These are phyloP conservation scores for Ceyx cyanopectus DNA, from an alignment of 2,113 vertebrate species.

Conservation along the genomic window DNA sequence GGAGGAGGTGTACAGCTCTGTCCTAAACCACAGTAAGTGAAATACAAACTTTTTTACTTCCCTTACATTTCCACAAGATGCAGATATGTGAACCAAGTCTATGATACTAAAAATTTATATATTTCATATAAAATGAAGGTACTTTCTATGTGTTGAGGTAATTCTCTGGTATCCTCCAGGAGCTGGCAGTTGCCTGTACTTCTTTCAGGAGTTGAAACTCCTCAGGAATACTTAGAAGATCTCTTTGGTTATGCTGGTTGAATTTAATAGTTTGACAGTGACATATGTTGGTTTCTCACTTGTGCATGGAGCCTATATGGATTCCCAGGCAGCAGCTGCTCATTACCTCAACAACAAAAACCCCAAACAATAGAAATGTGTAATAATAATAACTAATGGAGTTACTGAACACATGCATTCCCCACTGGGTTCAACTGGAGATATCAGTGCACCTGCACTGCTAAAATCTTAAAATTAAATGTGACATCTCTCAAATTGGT, in stretches of 20 bases:
- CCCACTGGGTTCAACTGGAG: not conserved
- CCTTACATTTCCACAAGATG: not conserved
- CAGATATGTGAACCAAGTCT: not conserved
- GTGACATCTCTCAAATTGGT: not conserved
- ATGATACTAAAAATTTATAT: not conserved
- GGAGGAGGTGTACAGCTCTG: not conserved
- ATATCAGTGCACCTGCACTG: not conserved
- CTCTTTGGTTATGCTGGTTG: not conserved
- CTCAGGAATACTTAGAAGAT: not conserved
- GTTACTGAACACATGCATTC: not conserved
- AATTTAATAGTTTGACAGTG: not conserved
- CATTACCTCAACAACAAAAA: not conserved
- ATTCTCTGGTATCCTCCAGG: not conserved
- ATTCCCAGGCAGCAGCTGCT: not conserved
- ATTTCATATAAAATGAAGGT: not conserved
- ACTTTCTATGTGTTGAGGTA: not conserved
- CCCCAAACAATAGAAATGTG: not conserved
- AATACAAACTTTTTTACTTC: not conserved
- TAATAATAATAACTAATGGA: not conserved
- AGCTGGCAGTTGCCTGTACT: not conserved
- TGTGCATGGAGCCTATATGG: not conserved
- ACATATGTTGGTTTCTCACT: not conserved
- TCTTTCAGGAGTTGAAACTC: not conserved
- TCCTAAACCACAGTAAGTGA: not conserved
- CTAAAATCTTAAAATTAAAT: slow-evolving; percentile 9